phyloP scores from a whole-genome alignment of 1,140 invertebrate species.

The Pomacea maculata region DNA sequence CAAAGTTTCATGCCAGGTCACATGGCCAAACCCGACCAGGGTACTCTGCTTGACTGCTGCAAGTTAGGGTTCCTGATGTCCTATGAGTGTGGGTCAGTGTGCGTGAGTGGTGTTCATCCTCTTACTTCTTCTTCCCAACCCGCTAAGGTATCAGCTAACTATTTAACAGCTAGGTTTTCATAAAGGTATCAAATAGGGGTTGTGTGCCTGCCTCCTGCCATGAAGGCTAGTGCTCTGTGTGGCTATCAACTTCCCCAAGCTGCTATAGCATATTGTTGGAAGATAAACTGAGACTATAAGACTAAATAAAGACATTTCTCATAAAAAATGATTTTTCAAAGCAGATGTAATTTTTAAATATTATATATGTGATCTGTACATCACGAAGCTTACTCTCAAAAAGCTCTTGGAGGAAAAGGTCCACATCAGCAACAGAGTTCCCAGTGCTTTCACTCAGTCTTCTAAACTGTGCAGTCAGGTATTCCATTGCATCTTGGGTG shows the following conservation, averaged over 20 bases:
- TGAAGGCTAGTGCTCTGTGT: background rate
- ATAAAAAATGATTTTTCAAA: background rate
- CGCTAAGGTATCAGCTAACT: too few relatives aligned
- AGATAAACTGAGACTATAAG: background rate
- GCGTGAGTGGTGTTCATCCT: too few relatives aligned
- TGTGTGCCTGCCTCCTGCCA: too few relatives aligned
- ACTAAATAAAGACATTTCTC: background rate
- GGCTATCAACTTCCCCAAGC: background rate
- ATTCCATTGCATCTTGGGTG: constrained; percentile 42
- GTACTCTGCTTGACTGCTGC: too few relatives aligned
- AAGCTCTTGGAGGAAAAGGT: constrained; percentile 31
- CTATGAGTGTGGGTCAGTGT: too few relatives aligned
- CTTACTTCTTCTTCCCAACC: too few relatives aligned
- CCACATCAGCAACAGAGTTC: constrained; percentile 28
- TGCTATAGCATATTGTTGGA: background rate
- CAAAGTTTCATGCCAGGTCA: too few relatives aligned
- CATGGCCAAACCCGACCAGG: too few relatives aligned
- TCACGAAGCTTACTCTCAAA: constrained; percentile 37
- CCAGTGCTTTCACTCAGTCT: constrained; percentile 18
- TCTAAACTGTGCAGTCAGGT: constrained; percentile 34
- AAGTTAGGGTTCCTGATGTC: too few relatives aligned
- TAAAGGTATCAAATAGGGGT: too few relatives aligned
- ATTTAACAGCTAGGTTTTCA: too few relatives aligned
- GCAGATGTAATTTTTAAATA: background rate
- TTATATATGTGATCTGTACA: background rate